These are phyloP conservation scores for Cecidostiba fungosa DNA, from an alignment of 2,888 invertebrate species.

Conservation along the genomic window DNA sequence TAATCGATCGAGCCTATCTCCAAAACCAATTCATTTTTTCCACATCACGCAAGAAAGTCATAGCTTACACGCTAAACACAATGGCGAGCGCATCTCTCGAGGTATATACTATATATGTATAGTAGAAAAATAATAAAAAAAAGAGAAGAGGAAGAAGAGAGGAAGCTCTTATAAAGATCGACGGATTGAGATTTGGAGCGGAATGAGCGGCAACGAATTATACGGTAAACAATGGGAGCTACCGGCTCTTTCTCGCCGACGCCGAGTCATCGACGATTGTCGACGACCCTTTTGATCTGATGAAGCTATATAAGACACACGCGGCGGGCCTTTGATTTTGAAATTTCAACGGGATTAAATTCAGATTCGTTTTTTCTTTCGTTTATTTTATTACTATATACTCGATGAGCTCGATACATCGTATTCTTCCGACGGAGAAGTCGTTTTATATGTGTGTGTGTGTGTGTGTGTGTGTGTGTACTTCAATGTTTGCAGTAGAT, in stretches of 20 bases:
- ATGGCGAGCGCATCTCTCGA: not conserved
- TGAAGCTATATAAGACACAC: constrained; percentile 35
- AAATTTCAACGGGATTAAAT: constrained; percentile 36
- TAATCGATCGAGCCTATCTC: too few species aligned
- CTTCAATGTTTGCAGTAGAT: not conserved
- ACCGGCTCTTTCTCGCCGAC: constrained; percentile 46
- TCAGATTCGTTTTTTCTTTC: not conserved
- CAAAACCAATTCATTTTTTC: constrained; percentile 17
- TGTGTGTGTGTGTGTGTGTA: not conserved
- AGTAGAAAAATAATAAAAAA: not conserved
- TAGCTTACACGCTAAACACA: not conserved
- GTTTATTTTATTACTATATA: too few species aligned
- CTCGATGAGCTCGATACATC: too few species aligned
- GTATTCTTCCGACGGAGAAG: not conserved
- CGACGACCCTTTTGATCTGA: constrained; percentile 12
- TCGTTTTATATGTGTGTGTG: not conserved
- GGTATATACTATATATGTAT: too few species aligned
- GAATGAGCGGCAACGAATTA: constrained; percentile 63
- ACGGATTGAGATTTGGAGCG: constrained; percentile 53
- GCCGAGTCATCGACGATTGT: constrained; percentile 49
- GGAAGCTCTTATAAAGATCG: constrained; percentile 34
- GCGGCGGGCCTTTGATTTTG: constrained; percentile 41
- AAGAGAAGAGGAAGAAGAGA: not conserved
- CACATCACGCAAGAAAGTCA: constrained; percentile 4
- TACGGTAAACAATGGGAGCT: constrained; percentile 62